phyloP scores from a whole-genome alignment of 2,797 vertebrate species.

The Tolypeutes matacus region DNA sequence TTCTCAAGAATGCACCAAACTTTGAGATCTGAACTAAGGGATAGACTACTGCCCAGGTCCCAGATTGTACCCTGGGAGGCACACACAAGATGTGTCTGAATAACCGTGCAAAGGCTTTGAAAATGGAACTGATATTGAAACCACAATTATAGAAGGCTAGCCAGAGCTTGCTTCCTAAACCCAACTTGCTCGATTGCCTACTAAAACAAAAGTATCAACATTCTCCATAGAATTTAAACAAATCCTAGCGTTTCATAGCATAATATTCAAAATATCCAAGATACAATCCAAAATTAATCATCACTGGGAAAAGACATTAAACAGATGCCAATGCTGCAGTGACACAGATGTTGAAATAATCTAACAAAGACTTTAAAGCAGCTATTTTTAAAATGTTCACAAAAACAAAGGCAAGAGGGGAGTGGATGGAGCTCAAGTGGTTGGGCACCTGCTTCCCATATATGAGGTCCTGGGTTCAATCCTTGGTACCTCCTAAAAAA shows the following conservation, averaged over 20 bases:
- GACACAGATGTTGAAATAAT: slow-evolving; percentile 23
- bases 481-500: too few relatives aligned
- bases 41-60: neutral
- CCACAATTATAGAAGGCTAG: neutral
- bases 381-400: neutral
- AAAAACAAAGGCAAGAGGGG: neutral
- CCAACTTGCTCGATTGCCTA: slow-evolving; percentile 27
- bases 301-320: neutral
- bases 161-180: slow-evolving; percentile 36
- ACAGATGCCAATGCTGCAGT: neutral
- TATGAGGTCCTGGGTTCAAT: too few relatives aligned
- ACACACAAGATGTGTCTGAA: neutral
- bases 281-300: slow-evolving; percentile 64
- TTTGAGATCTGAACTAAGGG: neutral
- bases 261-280: slow-evolving; percentile 43
- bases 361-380: slow-evolving; percentile 11
- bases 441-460: too few relatives aligned
- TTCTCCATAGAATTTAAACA: slow-evolving; percentile 39
- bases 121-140: slow-evolving; percentile 44
- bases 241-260: slow-evolving; percentile 50
- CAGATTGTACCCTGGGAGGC: neutral
- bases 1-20: neutral
- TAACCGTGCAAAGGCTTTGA: neutral
- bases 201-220: slow-evolving; percentile 65
- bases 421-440: too few relatives aligned